Percentiles rank a stretch among this genome's conserved stretches.
Conservation (phyloP, 2,888 invertebrate species). For the Chirona hameri region DNA sequence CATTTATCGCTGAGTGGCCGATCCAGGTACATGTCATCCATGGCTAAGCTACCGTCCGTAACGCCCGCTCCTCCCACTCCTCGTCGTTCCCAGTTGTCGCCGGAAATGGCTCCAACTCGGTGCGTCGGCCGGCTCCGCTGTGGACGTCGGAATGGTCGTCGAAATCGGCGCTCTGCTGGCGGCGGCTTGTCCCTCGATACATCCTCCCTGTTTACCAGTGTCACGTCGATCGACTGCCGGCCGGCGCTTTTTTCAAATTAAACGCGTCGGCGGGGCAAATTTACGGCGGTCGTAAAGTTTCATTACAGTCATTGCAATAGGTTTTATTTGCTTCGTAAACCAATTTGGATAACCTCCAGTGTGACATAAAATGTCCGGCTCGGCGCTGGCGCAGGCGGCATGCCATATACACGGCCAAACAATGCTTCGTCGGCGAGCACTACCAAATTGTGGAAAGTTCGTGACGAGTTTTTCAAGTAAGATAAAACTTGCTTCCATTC, state of each 20-base stretch:
- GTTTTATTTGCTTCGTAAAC: conserved; percentile 1
- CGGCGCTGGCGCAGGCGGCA: background rate
- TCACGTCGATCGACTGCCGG: background rate
- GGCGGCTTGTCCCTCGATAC: background rate
- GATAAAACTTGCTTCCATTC: background rate
- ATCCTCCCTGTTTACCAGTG: background rate
- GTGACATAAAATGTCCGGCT: background rate
- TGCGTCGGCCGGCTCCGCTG: no score
- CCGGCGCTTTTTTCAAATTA: conserved; percentile 10
- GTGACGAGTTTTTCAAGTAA: background rate
- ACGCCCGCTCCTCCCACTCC: no score
- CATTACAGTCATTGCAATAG: conserved; percentile 22
- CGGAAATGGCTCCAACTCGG: no score
- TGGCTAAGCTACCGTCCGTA: no score
- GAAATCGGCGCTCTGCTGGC: no score
- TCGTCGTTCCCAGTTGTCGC: no score
- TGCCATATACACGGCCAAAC: background rate
- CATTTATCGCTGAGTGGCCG: no score
- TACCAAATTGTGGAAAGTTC: background rate
- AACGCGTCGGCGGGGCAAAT: conserved; percentile 12
- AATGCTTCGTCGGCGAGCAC: background rate
- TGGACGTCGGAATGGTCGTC: no score
- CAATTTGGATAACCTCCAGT: conserved; percentile 10
- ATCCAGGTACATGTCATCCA: no score
- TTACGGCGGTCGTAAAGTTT: conserved; percentile 9